phyloP scores from a whole-genome alignment of 2,888 invertebrate genomes.

The Tuberolachnus salignus region DNA sequence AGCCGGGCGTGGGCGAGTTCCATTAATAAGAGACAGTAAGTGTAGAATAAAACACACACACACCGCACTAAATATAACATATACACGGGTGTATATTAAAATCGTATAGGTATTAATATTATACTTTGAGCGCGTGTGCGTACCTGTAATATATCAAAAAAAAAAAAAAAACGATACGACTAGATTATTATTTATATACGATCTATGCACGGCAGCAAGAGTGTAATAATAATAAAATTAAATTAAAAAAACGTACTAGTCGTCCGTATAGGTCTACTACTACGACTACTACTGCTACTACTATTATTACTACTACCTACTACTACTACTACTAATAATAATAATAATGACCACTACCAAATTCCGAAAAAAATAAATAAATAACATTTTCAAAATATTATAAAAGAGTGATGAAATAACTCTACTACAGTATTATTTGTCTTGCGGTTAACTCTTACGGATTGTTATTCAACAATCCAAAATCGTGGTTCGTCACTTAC shows the following conservation, averaged over 20 bases:
- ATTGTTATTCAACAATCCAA: too few species aligned
- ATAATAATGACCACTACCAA: too few species aligned
- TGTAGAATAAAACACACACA: neutral
- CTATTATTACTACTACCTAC: neutral
- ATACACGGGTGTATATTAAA: neutral
- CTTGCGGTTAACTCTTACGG: too few species aligned
- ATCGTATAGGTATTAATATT: constrained; percentile 10
- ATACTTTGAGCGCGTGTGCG: neutral
- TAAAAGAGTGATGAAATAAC: too few species aligned
- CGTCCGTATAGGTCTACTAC: neutral
- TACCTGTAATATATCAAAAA: neutral
- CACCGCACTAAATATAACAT: neutral
- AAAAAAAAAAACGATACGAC: neutral
- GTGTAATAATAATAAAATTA: neutral
- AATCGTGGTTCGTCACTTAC: too few species aligned
- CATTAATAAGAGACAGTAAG: constrained; percentile 42
- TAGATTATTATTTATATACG: constrained; percentile 7
- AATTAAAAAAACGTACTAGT: constrained; percentile 19
- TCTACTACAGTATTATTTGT: too few species aligned
- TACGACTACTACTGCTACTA: neutral
- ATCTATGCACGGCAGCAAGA: neutral
- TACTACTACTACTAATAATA: too few species aligned
- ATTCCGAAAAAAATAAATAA: too few species aligned
- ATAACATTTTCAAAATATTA: too few species aligned
- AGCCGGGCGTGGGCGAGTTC: constrained; percentile 39